Percentiles rank a stretch among this genome's conserved stretches.
phyloP scores from a whole-genome alignment of 1,140 invertebrate genomes.

The Eufriesea mexicana region DNA sequence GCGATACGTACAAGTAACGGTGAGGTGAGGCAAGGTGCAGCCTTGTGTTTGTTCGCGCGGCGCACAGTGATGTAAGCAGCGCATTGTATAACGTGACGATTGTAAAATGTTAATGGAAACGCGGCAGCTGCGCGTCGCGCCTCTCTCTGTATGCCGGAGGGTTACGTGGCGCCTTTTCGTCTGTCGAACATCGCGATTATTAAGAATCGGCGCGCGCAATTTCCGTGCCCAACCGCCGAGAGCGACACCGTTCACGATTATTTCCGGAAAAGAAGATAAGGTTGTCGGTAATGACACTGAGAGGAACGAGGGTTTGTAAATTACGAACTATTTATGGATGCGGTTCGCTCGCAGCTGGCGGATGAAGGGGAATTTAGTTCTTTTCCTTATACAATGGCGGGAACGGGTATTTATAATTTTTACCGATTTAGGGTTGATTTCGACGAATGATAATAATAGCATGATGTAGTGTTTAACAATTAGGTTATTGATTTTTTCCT shows the following conservation, averaged over 20 bases:
- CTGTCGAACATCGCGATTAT: not conserved
- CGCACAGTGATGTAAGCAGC: conserved; percentile 62
- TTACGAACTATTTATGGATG: not conserved
- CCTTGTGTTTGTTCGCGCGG: conserved; percentile 71
- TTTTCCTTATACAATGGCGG: too few relatives aligned
- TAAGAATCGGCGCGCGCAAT: not conserved
- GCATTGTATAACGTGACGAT: conserved; percentile 72
- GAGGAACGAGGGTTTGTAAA: not conserved
- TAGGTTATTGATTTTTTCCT: too few relatives aligned
- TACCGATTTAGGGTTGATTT: not conserved
- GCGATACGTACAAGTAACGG: conserved; percentile 41
- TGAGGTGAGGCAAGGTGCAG: conserved; percentile 61
- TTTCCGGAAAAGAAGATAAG: conserved; percentile 2
- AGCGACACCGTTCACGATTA: not conserved
- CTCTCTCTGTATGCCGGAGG: not conserved
- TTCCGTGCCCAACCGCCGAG: not conserved
- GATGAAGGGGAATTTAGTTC: not conserved
- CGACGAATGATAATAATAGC: too few relatives aligned
- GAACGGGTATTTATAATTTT: not conserved
- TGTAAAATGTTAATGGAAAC: conserved; percentile 73
- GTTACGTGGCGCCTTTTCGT: conserved; percentile 10
- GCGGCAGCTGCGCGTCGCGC: conserved; percentile 19
- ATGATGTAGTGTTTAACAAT: too few relatives aligned
- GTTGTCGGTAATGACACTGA: not conserved
- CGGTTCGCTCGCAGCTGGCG: not conserved